Conservation (phyloP, 2,888 invertebrate genomes). For the Andrena bucephala region DNA sequence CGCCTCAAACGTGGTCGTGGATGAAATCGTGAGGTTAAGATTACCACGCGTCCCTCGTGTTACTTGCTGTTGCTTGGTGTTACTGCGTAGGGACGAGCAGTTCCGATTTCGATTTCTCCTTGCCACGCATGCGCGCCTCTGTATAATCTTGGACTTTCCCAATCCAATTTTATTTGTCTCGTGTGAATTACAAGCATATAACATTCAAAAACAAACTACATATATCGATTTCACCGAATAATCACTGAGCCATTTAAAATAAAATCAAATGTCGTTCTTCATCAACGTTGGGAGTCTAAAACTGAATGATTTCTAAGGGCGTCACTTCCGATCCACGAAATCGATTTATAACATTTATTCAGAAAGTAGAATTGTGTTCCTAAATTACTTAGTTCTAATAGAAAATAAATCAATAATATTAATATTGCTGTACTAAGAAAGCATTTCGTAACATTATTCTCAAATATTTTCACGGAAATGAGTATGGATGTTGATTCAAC, state of each 20-base stretch:
- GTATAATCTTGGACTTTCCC: neutral
- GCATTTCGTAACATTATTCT: neutral
- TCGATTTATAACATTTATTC: neutral
- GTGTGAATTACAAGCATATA: neutral
- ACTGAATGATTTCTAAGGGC: neutral
- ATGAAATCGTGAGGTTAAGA: conserved; percentile 33
- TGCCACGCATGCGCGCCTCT: conserved; percentile 32
- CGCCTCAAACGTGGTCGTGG: conserved; percentile 37
- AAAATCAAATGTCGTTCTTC: neutral
- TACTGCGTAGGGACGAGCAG: neutral
- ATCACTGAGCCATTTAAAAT: neutral
- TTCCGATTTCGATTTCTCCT: conserved; percentile 16
- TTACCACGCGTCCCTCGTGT: conserved; percentile 21
- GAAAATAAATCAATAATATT: conserved; percentile 19
- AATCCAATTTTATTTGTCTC: neutral
- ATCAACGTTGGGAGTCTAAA: neutral
- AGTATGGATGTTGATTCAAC: neutral
- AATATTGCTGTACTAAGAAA: neutral
- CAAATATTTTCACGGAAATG: neutral
- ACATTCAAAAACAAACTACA: neutral
- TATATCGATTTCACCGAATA: neutral
- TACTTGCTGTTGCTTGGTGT: neutral
- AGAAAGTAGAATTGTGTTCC: neutral
- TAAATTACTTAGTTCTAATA: neutral
- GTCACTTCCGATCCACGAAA: conserved; percentile 42